Evolutionary conservation across 2,888 invertebrate genomes (phyloP).

Genomic region (Prosapia bicincta): DNA sequence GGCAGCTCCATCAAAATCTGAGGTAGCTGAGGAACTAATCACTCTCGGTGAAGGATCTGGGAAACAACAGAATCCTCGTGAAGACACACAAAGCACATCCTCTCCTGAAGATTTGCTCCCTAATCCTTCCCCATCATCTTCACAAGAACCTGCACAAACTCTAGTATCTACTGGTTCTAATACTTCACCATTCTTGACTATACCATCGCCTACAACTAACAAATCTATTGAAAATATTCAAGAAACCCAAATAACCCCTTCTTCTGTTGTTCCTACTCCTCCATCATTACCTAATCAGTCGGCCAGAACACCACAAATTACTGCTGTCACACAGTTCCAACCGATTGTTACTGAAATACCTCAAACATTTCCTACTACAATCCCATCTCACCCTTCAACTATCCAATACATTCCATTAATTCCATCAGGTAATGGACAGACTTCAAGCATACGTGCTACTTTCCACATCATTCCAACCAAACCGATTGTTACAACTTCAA

Average conservation of each 20-base stretch:
- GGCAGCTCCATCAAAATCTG: not conserved
- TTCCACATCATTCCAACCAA: constrained; percentile 35
- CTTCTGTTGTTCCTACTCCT: constrained; percentile 14
- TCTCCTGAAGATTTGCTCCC: not conserved
- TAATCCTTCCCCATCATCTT: not conserved
- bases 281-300: constrained; percentile 7
- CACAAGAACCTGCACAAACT: constrained; percentile 28
- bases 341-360: constrained; percentile 45
- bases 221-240: constrained; percentile 22
- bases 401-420: constrained; percentile 40
- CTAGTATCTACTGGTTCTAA: constrained; percentile 36
- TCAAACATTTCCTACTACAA: constrained; percentile 44
- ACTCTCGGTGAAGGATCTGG: constrained; percentile 43
- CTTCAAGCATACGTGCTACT: constrained; percentile 32
- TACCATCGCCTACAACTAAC: constrained; percentile 17
- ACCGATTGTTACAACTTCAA: constrained; percentile 29
- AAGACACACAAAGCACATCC: constrained; percentile 16
- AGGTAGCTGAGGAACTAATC: constrained; percentile 33
- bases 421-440: constrained; percentile 24
- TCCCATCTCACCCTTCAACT: constrained; percentile 42
- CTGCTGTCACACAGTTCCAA: constrained; percentile 41
- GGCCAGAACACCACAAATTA: constrained; percentile 43
- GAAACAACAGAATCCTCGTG: constrained; percentile 7
- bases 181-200: constrained; percentile 30
- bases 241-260: constrained; percentile 20